Evolutionary conservation across 2,888 invertebrate genomes (phyloP), one percentile per base, ranked within the genome.

Genomic region (Bursaphelenchus okinawaensis): DNA sequence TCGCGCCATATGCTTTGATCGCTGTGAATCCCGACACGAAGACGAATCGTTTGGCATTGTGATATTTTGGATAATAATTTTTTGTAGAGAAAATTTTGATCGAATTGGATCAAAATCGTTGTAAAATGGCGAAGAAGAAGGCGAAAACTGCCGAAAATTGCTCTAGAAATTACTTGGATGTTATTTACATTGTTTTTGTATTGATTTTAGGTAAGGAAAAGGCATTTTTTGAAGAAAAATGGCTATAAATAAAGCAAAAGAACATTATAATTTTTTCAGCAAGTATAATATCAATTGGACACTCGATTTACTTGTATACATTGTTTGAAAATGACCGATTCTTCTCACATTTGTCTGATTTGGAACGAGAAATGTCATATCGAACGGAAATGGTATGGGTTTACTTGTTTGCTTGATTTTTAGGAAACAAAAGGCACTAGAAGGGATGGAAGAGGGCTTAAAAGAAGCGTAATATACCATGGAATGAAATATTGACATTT

Each of bases 331-430:
- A 89, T 83, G 89, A 90, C 82, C 87, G 89, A 7, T 90, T 91
- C 83, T 92, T 92, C 85, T 89, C 90, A 0, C 89, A 90, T 81
- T 85, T 92, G 57, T 90, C 91, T 0, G 89, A 89, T 54, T 83
- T 90, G 79, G 92, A 93, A 80, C 85, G 92, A 55, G 92, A 93
- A 85, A 89, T 92, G 87, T 88, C 90, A 7, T 88, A 93, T 62
- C 86, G 90, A 0, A 90, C 91, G 1, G 92, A 93, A 85, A 90
- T 91, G 89, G 92, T 88, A 83, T 26, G 29, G 3, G 8, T 24
- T n/a, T 12, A 26, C 28, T 29, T 27, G 9, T 9, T 16, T 62
- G 16, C 22, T 29, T 20, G 20, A 19, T 64, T 26, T n/a, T 26
- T 64, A n/a, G 56, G 56, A 57, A 9, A 3, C 1, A 66, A 63